Conservation (phyloP, 2,888 invertebrate genomes). For the Rhamnusium bicolor region DNA sequence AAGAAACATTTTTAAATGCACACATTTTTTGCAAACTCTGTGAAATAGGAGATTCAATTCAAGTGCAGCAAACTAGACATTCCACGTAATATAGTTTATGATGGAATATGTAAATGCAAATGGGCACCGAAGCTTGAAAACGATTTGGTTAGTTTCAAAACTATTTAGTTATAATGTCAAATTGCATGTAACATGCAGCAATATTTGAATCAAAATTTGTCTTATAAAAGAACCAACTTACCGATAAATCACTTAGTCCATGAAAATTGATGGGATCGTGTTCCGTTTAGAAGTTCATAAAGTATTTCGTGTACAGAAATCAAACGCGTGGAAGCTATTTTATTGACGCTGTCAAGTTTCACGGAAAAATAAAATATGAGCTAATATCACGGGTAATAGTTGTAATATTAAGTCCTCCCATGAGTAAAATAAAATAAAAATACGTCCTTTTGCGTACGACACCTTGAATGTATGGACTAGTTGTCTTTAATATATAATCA, state of each 20-base stretch:
- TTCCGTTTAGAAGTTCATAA: neutral
- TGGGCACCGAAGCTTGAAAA: neutral
- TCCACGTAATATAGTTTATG: neutral
- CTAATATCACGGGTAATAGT: neutral
- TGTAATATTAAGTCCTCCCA: neutral
- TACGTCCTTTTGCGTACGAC: no score
- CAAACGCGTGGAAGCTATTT: constrained; percentile 14
- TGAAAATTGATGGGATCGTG: constrained; percentile 9
- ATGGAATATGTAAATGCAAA: neutral
- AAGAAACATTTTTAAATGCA: neutral
- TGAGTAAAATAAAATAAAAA: no score
- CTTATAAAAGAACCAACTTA: neutral
- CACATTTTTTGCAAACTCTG: neutral
- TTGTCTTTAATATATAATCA: no score
- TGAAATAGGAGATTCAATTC: neutral
- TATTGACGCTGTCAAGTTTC: constrained; percentile 11
- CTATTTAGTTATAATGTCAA: neutral
- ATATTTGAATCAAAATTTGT: neutral
- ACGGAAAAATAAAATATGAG: neutral
- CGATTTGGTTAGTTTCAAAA: neutral
- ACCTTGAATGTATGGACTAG: no score
- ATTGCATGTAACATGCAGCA: neutral
- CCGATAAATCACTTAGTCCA: neutral
- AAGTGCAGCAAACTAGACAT: neutral
- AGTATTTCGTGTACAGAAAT: neutral